Evolutionary conservation across 2,113 vertebrate species (phyloP), one percentile per base, ranked within the genome.

Genomic region (Aspidoscelis tigris): DNA sequence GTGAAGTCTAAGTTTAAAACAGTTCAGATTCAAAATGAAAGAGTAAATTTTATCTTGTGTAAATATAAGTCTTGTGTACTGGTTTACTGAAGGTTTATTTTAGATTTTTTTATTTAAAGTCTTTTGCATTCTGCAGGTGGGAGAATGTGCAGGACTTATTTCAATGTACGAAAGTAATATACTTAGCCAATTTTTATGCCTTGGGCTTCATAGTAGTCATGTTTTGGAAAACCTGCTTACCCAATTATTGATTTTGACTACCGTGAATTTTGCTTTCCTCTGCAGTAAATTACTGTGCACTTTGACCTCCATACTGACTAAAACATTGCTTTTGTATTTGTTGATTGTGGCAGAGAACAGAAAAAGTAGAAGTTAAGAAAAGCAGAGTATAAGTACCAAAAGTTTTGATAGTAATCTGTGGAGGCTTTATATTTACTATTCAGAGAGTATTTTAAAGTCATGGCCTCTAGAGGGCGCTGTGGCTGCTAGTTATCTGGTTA

Each of bases 261-360:
- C 33, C 33, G 33, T 33, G 33, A 33, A 33, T 33, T 33, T 44
- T 53, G 22, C 53, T 50, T 65, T 50, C 50, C 72, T 65, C 26
- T 74, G 64, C 74, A 39, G 9, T 3, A 33, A 26, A 80, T 73
- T 74, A 24, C 47, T 33, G 77, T 81, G 87, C 87, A 86, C 91
- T 88, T 87, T 93, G 92, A 81, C 89, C 87, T 85, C 58, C 26
- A 33, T 70, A 61, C 41, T 53, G 76, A 83, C 24, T 80, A 61
- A 76, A n/a, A 86, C 85, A 90, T 85, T 85, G 85, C 41, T 81
- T 84, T 84, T 80, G 11, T 68, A 26, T 44, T 7, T 11, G 41
- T 33, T 22, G 55, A 22, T 4, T 9, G 43, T 61, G 43, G 9
- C 7, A 70, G n/a, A 64, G 76, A 82, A 76, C 44, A 22, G 50